Evolutionary conservation across 2,888 invertebrate genomes (phyloP), one percentile per base, ranked within the genome.

Genomic region (Plagiodera versicolora): DNA sequence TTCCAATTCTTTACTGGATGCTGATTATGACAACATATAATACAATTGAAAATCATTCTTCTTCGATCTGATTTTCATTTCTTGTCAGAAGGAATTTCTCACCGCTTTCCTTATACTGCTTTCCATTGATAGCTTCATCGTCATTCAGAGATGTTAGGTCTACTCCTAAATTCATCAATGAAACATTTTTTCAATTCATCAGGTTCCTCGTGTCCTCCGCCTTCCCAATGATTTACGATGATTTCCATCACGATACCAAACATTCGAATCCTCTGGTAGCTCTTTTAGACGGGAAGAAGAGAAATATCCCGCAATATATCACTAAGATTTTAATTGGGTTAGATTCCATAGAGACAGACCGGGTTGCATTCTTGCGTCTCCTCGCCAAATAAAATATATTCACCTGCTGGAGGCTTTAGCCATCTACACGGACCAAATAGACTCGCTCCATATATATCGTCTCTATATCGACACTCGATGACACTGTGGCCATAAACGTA

Each of bases 301-400:
- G 39, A 11, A 32, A 32, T 30, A 48, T 39, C 52, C 39, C 39
- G 6, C 45, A 45, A 58, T 57, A 48, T 48, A 58, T 51, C 52
- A 50, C 32, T 17, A n/a, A 51, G 53, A 58, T 60, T 64, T 67
- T 68, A 68, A 68, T 67, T 68, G 61, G 67, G 67, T 68, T 64
- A 68, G 65, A 68, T 68, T 61, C 68, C 64, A 10, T 28, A 48
- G 44, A 39, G 53, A 51, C 56, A 19, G 53, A 28, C 47, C 32
- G 54, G 61, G 63, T 56, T 45, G 61, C 65, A 66, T 66, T 63
- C 61, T 57, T 63, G 54, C 56, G 57, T 63, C 52, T 55, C 24
- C 56, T 66, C 55, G 65, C 61, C 52, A 66, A 63, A 64, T 55
- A 52, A 61, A 60, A 66, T 56, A 65, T 63, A 63, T 66, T 58